Base-by-base conservation (phyloP, 2,113 vertebrate species). In the Lamprotornis superbus region DNA sequence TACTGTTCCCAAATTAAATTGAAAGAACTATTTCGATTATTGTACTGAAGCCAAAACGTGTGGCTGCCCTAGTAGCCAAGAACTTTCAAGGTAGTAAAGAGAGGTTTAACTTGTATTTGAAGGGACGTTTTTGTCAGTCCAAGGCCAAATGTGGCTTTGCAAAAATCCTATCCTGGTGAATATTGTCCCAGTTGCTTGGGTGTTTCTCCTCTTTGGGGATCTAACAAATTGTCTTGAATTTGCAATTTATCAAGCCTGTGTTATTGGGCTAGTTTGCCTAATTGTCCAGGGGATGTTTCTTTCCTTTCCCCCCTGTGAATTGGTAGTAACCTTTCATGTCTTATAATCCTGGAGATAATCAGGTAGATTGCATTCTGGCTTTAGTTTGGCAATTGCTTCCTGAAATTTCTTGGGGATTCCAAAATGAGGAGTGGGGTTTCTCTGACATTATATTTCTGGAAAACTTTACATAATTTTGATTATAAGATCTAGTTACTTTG, bases 1-100 rank as follows among this genome's bases (percentile, higher is more conserved):
- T 89, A 86, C 90, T 96, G 78, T 77, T 94, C 63, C 84, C 75
- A 77, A 81, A 70, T 92, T 92, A 94, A 95, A 88, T 75, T 88
- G 91, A 63, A 88, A 94, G 85, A 94, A 83, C 75, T 90, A 76
- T 95, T 95, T 91, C 23, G 19, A 21, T 91, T 93, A 74, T 80
- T 91, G 59, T 77, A 64, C 82, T 47, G 87, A 71, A 95, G 76
- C 75, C 75, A 90, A 88, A 87, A 88, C 4, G n/a, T 76, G 85
- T 56, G 74, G 85, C 68, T 77, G 60, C 65, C 83, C 18, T 49
- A 60, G 35, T 35, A 94, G 59, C 78, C 59, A 74, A 73, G 79
- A 94, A 83, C 71, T 83, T 91, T 63, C 84, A 90, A 88, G 79
- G 87, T 70, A 95, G 55, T 40, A n/a, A 27, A 31, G 83, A 74